Percentiles rank a stretch among this genome's conserved stretches.
Evolutionary conservation across 2,888 invertebrate species (phyloP).

Genomic region (Cephus pulcher): DNA sequence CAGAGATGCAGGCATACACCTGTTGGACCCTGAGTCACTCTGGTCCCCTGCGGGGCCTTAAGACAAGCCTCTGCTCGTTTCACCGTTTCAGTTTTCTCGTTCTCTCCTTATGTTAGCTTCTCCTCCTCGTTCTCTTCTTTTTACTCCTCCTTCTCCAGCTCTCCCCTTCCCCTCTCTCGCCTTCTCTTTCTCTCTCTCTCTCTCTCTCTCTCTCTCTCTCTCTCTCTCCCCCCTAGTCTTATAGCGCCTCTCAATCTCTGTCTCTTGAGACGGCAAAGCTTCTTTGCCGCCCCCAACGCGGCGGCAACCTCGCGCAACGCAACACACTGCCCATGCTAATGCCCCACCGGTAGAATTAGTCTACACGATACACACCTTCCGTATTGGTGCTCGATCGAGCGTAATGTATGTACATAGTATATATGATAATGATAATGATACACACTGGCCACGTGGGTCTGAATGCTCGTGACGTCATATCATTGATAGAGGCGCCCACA

Average conservation of each 20-base stretch:
- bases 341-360: background rate
- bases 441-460: constrained; percentile 37
- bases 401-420: background rate
- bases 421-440: background rate
- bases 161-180: constrained; percentile 22
- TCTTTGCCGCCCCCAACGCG: background rate
- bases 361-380: background rate
- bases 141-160: constrained; percentile 10
- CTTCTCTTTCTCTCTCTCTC: constrained; percentile 11
- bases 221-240: constrained; percentile 11
- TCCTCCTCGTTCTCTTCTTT: constrained; percentile 20
- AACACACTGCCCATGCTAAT: constrained; percentile 1
- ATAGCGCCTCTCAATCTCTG: constrained; percentile 7
- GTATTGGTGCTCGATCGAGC: background rate
- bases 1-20: constrained; percentile 39
- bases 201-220: constrained; percentile 20
- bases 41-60: constrained; percentile 39
- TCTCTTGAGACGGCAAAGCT: background rate
- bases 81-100: constrained; percentile 19
- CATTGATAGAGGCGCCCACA: constrained; percentile 58
- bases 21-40: constrained; percentile 50
- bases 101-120: constrained; percentile 31
- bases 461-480: constrained; percentile 40
- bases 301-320: background rate
- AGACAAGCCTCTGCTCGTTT: constrained; percentile 17